A percentile compares a stretch with the other conserved stretches of the same genome.
Conservation (phyloP, 2,113 vertebrate species). For the Odocoileus virginianus region DNA sequence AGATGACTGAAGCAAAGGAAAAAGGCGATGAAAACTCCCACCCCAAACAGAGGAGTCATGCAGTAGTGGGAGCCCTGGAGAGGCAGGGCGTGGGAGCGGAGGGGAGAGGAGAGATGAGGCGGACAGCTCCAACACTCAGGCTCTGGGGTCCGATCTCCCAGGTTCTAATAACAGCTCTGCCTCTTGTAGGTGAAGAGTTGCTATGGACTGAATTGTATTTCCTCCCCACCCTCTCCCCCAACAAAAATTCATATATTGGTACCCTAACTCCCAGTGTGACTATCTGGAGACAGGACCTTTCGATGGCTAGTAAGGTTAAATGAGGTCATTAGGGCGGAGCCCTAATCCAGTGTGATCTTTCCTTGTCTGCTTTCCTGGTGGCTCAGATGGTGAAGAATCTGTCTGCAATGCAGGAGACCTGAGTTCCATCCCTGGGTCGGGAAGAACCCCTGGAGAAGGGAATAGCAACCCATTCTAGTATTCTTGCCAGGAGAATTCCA, state of each 20-base stretch:
- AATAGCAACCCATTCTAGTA: neutral
- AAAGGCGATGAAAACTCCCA: neutral
- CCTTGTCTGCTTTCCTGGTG: neutral
- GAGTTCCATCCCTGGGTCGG: neutral
- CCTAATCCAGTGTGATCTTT: neutral
- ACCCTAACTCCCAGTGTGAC: neutral
- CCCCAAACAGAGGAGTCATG: fast-evolving
- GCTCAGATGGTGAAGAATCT: neutral
- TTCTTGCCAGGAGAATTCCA: neutral
- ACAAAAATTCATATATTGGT: neutral
- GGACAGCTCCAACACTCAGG: fast-evolving
- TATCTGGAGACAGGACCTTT: neutral
- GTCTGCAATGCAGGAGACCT: neutral
- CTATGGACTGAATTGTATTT: too few relatives aligned
- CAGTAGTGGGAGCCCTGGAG: fast-evolving
- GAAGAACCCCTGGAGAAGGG: neutral
- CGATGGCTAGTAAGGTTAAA: neutral
- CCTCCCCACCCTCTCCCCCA: fast-evolving
- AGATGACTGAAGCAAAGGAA: neutral
- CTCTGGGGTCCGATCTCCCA: fast-evolving
- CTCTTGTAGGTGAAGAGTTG: neutral
- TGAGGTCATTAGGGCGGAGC: neutral
- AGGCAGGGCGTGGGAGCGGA: fast-evolving
- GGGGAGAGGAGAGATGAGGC: fast-evolving
- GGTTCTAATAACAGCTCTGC: neutral